Evolutionary conservation across 2,888 invertebrate genomes (phyloP), one percentile per base, ranked within the genome.

Genomic region (Rhimphoctona megacephalus): DNA sequence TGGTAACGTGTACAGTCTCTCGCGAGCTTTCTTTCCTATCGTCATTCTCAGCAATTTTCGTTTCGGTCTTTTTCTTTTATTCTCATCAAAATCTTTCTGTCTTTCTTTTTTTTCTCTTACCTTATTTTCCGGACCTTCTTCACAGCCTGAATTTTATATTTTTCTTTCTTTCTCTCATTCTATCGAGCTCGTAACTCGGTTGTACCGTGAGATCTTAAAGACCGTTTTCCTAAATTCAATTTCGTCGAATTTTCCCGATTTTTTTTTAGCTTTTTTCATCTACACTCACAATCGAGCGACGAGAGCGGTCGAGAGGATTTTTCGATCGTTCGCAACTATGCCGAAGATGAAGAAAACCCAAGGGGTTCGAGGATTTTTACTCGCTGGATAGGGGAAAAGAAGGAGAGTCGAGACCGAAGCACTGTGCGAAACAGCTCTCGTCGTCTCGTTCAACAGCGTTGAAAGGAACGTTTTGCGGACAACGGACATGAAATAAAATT

Each of bases 401-500:
- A 67, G 39, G 57, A 46, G 80, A 52, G 52, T 17, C 19, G 67
- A 57, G 69, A 61, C 25, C 76, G 57, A 76, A 82, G 76, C 82
- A 77, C 81, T 74, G 67, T 76, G 76, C 74, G 76, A 77, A 69
- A 82, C 76, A 82, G 76, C 69, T 76, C 82, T 76, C 82, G 33
- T 82, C 54, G 73, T 81, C 66, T 74, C 74, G 82, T 82, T 82
- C 76, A 77, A 61, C 57, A 86, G 74, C 84, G 81, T 85, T 87
- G 86, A 87, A 87, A 87, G 79, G 84, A 87, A 87, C 85, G 86
- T 87, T 87, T 87, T 87, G 86, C 85, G 85, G 86, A 87, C 86
- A 87, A 85, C 84, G 86, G 82, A 85, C 84, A 76, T 82, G 85
- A 87, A 87, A 87, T 87, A 87, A 87, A 87, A 85, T 76, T 85